Conservation (phyloP, 2,113 vertebrate genomes). For the Dolichotis patagonum region DNA sequence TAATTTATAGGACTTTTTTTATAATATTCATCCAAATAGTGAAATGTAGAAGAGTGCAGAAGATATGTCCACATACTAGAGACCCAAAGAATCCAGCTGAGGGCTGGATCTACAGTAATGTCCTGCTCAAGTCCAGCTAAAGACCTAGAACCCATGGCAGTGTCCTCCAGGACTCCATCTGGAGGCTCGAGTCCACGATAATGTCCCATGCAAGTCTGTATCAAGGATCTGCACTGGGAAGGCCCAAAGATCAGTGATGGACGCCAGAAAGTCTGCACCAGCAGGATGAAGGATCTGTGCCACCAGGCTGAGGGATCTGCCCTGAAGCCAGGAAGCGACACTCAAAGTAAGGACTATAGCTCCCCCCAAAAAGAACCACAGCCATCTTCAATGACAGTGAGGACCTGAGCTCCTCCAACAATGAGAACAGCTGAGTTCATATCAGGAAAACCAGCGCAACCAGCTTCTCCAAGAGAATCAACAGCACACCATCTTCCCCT, state of each 20-base stretch:
- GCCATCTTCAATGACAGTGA: not conserved
- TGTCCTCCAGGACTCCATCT: not conserved
- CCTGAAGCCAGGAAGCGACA: not conserved
- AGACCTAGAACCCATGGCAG: not conserved
- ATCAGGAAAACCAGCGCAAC: not conserved
- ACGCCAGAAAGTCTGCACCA: not conserved
- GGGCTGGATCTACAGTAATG: not conserved
- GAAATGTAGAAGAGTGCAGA: not conserved
- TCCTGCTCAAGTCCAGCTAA: not conserved
- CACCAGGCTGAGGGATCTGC: not conserved
- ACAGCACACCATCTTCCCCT: not conserved
- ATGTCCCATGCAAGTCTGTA: not conserved
- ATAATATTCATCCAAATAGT: not conserved
- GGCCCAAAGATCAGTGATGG: not conserved
- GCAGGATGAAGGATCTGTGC: not conserved
- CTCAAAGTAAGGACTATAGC: not conserved
- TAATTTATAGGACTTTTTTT: not conserved
- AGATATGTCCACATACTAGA: not conserved
- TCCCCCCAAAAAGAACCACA: not conserved
- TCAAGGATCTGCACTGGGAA: not conserved
- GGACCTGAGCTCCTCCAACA: not conserved
- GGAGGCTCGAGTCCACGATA: not conserved
- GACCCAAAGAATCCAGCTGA: not conserved
- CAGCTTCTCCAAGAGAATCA: not conserved
- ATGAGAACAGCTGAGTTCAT: not conserved